Base-by-base conservation (phyloP, 2,797 vertebrate species). In the Meriones psammophilus region DNA sequence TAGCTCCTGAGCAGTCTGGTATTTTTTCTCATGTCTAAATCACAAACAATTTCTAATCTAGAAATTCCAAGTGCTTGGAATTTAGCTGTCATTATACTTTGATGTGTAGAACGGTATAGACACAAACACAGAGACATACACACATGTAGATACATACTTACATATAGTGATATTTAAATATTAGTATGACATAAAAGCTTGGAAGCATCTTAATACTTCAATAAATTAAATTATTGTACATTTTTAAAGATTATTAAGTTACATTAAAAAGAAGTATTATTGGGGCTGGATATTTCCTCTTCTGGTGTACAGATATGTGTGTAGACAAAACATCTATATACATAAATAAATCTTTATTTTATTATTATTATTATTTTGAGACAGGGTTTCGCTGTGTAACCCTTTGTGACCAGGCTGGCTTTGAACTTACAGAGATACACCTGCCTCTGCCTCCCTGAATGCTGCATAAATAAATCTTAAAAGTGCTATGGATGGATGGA, bases 211-310 rank as follows among this genome's bases (percentile, higher is more conserved):
- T 92, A 81, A n/a, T 91, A 81, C 39, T 76, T 93, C 30, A 68
- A 2, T 83, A 66, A 58, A 39, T 5, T 94, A 85, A 74, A 56
- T 73, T 78, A 66, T 83, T 42, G 66, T 94, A n/a, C 18, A 58
- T 74, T 12, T 95, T 8, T 92, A 78, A 87, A 95, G 56, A 81
- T 64, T 89, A 73, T 81, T 91, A 66, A 91, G 79, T 30, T 91
- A 56, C 69, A 76, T 94, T 94, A 54, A 60, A 89, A 92, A 80
- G 56, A 85, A 54, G 20, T 85, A 18, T 54, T 69, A 36, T n/a
- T 86, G 64, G 13, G 62, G 30, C 7, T 86, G 12, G 42, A 54
- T 46, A 85, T 69, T 86, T 33, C 64, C 30, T 54, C 18, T 24
- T n/a, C 30, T 85, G 83, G 30, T 86, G 66, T 86, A 10, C 7